Percentiles rank a stretch among this genome's conserved stretches.
phyloP scores from a whole-genome alignment of 2,888 invertebrate genomes.

The Diloba caeruleocephala region DNA sequence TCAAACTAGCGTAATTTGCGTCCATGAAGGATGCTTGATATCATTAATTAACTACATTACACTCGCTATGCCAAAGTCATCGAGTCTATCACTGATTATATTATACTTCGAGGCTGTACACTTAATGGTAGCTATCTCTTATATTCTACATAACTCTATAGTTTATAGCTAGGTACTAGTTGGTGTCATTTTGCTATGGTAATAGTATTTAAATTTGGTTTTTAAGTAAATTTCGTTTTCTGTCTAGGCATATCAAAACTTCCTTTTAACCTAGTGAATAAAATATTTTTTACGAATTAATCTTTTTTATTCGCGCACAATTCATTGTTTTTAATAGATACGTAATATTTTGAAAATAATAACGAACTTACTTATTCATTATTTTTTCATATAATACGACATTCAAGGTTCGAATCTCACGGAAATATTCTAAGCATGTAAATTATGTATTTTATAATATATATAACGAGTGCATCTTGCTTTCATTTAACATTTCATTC shows the following conservation, averaged over 20 bases:
- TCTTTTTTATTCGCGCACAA: slow-evolving; percentile 27
- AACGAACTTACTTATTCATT: slow-evolving; percentile 20
- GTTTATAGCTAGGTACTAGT: slow-evolving; percentile 34
- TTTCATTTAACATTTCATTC: too few relatives aligned
- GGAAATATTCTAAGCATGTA: slow-evolving; percentile 10
- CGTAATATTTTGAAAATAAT: slow-evolving; percentile 32
- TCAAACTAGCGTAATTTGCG: slow-evolving; percentile 14
- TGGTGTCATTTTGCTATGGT: slow-evolving; percentile 24
- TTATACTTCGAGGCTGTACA: slow-evolving; percentile 47
- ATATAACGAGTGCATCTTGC: neutral
- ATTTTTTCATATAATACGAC: slow-evolving; percentile 25
- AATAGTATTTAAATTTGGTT: slow-evolving; percentile 3
- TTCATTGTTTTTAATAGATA: slow-evolving; percentile 18
- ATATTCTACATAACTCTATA: slow-evolving; percentile 34
- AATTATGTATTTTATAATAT: slow-evolving; percentile 17
- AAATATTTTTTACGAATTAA: neutral
- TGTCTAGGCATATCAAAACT: neutral
- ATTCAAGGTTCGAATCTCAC: slow-evolving; percentile 49
- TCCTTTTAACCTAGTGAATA: slow-evolving; percentile 1
- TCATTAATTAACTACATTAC: slow-evolving; percentile 10
- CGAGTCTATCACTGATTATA: slow-evolving; percentile 48
- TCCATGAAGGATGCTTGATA: slow-evolving; percentile 12
- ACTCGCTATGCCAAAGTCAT: slow-evolving; percentile 41
- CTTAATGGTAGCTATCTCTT: slow-evolving; percentile 32
- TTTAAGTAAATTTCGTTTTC: neutral